These are phyloP conservation scores for Myotis yumanensis DNA, from an alignment of 2,113 vertebrate genomes.

Conservation along the genomic window DNA sequence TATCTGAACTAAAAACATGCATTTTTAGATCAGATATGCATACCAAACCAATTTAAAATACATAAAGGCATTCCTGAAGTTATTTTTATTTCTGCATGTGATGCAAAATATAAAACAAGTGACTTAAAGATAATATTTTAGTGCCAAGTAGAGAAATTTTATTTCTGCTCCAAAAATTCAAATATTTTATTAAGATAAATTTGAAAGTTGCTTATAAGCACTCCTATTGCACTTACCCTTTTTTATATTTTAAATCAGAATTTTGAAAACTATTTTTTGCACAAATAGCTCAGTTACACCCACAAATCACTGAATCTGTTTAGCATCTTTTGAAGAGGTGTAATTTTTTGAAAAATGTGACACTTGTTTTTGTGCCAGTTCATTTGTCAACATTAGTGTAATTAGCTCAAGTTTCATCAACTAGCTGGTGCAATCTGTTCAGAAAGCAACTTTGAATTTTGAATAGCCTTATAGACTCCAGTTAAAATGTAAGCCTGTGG, in stretches of 20 bases:
- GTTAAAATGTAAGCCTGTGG: conserved; percentile 55
- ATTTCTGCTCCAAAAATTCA: conserved; percentile 59
- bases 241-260: conserved; percentile 56
- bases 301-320: conserved; percentile 80
- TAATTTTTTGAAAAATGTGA: conserved; percentile 78
- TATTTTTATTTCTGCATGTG: conserved; percentile 48
- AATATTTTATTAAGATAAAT: conserved; percentile 62
- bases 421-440: conserved; percentile 86
- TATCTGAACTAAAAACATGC: not conserved
- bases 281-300: conserved; percentile 73
- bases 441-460: conserved; percentile 83
- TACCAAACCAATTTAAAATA: conserved; percentile 49
- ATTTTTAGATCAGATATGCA: conserved; percentile 29
- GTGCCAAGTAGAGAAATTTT: conserved; percentile 46
- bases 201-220: conserved; percentile 41
- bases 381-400: conserved; percentile 88
- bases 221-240: conserved; percentile 48
- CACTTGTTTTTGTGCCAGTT: conserved; percentile 79
- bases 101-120: conserved; percentile 60
- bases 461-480: conserved; percentile 79
- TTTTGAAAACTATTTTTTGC: conserved; percentile 66
- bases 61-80: conserved; percentile 43
- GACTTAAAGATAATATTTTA: conserved; percentile 14
- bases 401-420: conserved; percentile 88
- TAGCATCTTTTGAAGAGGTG: conserved; percentile 81